Evolutionary conservation across 2,888 invertebrate genomes (phyloP).

Genomic region (Fabriciana adippe): DNA sequence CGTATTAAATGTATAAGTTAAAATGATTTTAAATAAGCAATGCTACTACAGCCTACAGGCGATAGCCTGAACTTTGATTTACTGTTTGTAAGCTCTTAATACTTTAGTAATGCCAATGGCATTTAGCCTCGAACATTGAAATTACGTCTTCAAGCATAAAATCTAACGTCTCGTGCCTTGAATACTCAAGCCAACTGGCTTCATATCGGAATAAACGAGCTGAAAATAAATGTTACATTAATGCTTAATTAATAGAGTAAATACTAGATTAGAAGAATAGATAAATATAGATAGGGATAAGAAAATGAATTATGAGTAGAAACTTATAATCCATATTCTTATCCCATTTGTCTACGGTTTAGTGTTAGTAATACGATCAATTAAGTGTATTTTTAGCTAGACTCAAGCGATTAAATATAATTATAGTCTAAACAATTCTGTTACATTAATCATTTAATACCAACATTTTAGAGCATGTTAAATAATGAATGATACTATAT

Average conservation of each 20-base stretch:
- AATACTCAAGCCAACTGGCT: background rate
- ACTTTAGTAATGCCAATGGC: conserved; percentile 11
- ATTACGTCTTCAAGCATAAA: conserved; percentile 10
- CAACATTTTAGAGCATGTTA: no score
- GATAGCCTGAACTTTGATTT: conserved; percentile 1
- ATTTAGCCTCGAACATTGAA: conserved; percentile 13
- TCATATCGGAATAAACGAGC: conserved; percentile 7
- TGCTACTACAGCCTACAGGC: background rate
- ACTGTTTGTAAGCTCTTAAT: conserved; percentile 9
- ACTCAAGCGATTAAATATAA: no score
- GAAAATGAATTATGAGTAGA: no score
- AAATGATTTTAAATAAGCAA: background rate
- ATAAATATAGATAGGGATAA: no score
- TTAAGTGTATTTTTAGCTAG: no score
- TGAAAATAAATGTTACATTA: conserved; percentile 6
- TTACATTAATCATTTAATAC: no score
- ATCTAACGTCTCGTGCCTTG: conserved; percentile 6
- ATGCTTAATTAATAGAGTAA: background rate
- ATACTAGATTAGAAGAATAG: no score
- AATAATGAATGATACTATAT: no score
- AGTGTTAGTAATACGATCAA: no score
- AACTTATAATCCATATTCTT: no score
- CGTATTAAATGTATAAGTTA: background rate
- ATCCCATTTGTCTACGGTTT: no score
- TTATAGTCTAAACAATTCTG: no score